Evolutionary conservation across 2,797 vertebrate genomes (phyloP).

Genomic region (Aulostomus chinensis): DNA sequence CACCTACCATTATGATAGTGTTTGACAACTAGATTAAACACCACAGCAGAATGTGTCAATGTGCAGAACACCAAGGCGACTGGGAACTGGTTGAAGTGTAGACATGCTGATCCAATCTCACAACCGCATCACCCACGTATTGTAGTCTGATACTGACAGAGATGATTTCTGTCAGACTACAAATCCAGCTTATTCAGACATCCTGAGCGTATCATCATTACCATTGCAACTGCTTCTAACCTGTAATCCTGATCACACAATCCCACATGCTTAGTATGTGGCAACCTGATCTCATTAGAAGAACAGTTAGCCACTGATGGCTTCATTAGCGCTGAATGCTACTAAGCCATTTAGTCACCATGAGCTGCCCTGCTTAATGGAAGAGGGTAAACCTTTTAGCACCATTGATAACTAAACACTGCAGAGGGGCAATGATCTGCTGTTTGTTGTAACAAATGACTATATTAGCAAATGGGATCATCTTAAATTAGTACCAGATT

Average conservation of each 20-base stretch:
- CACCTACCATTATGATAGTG: too few relatives aligned
- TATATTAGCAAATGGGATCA: conserved; percentile 8
- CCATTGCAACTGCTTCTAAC: conserved; percentile 25
- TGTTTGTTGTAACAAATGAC: conserved; percentile 13
- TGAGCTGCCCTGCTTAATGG: conserved; percentile 22
- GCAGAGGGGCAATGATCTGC: neutral
- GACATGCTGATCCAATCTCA: too few relatives aligned
- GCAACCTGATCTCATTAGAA: conserved; percentile 67
- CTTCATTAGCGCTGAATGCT: conserved; percentile 50
- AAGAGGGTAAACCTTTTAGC: conserved; percentile 48
- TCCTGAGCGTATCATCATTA: too few relatives aligned
- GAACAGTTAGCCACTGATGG: conserved; percentile 47
- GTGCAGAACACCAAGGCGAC: too few relatives aligned
- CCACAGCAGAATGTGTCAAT: too few relatives aligned
- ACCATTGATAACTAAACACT: conserved; percentile 8
- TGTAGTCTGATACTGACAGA: too few relatives aligned
- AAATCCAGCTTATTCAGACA: too few relatives aligned
- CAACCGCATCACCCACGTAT: too few relatives aligned
- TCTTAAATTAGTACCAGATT: too few relatives aligned
- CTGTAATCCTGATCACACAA: conserved; percentile 47
- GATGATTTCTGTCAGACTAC: too few relatives aligned
- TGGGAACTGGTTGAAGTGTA: too few relatives aligned
- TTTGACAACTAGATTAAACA: too few relatives aligned
- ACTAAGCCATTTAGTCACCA: conserved; percentile 56
- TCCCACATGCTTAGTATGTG: conserved; percentile 17